These are phyloP conservation scores for Caenorhabditis panamensis DNA, from an alignment of 2,888 invertebrate species.

Conservation along the genomic window DNA sequence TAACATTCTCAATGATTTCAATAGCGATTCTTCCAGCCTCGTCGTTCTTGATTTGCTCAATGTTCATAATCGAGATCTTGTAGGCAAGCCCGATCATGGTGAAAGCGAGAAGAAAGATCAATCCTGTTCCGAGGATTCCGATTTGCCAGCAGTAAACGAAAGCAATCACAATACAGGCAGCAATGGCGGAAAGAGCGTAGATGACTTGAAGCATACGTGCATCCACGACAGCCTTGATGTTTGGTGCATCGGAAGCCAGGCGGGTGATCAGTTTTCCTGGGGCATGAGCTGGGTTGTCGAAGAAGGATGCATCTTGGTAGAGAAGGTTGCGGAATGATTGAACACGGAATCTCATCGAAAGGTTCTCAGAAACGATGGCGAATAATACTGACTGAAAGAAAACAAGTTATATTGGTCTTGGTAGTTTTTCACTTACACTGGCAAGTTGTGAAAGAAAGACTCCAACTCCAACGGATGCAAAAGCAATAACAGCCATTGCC, in stretches of 20 bases:
- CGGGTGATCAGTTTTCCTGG: conserved; percentile 82
- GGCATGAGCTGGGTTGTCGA: conserved; percentile 82
- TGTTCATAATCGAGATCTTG: conserved; percentile 81
- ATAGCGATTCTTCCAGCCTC: conserved; percentile 83
- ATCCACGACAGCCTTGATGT: conserved; percentile 82
- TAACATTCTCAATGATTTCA: conserved; percentile 83
- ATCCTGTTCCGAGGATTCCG: conserved; percentile 69
- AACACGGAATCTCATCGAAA: conserved; percentile 76
- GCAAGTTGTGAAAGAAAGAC: conserved; percentile 68
- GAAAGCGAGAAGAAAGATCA: conserved; percentile 81
- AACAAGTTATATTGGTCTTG: not conserved
- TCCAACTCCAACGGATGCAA: conserved; percentile 66
- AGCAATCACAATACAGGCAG: conserved; percentile 82
- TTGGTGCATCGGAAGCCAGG: conserved; percentile 82
- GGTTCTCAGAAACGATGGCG: conserved; percentile 74
- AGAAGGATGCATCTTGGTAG: conserved; percentile 82
- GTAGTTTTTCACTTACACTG: conserved; percentile 60
- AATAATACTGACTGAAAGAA: conserved; percentile 67
- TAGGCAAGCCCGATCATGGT: conserved; percentile 82
- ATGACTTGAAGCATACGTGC: conserved; percentile 81
- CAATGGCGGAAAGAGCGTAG: conserved; percentile 81
- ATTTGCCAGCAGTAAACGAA: conserved; percentile 82
- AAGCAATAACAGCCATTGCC: conserved; percentile 71
- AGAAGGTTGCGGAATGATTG: conserved; percentile 79
- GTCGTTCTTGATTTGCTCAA: conserved; percentile 81